Evolutionary conservation across 2,888 invertebrate genomes (phyloP), one percentile per base, ranked within the genome.

Genomic region (Dryomyza anilis): DNA sequence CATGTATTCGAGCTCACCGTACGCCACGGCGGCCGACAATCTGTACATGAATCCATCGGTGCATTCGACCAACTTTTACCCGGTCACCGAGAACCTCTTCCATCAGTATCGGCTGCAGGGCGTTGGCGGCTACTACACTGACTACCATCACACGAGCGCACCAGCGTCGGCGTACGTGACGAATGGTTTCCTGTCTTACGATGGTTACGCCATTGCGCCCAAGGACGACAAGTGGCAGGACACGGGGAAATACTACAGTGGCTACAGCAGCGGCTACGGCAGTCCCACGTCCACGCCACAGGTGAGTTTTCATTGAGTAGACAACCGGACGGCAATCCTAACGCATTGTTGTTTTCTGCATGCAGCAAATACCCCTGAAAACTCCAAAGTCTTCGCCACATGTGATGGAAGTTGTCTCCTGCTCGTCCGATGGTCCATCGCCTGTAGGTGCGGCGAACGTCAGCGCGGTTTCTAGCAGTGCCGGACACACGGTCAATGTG

Each of bases 71-170:
- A 92, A 84, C 90, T 94, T 84, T 84, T 95, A 72, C 86, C 91
- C 72, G 87, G 88, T 91, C 43, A 89, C 94, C 10, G 94, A 95
- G 76, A 94, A 94, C 78, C 87, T 95, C 75, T 95, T 95, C 85
- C 91, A 93, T 79, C 94, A 95, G 82, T 95, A 95, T 83, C 89
- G 95, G 70, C 91, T 94, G n/a, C 83, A 95, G 56, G 91, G 94
- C 43, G 79, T 82, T 45, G 80, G 83, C n/a, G 94, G 95, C 81
- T 92, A 92, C 76, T 89, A 91, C 0, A 91, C 91, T 53, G 91
- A 91, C 74, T 89, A 89, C 73, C 91, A 91, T 72, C 87, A 91
- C 48, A 75, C 78, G 1, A 76, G 81, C 1, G 75, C 79, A 6
- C 76, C 79, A 0, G 84, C 86, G 50, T 84, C 86, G 62, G 85